A percentile compares a stretch with the other conserved stretches of the same genome.
phyloP scores from a whole-genome alignment of 2,888 invertebrate genomes.

The Thera britannica region DNA sequence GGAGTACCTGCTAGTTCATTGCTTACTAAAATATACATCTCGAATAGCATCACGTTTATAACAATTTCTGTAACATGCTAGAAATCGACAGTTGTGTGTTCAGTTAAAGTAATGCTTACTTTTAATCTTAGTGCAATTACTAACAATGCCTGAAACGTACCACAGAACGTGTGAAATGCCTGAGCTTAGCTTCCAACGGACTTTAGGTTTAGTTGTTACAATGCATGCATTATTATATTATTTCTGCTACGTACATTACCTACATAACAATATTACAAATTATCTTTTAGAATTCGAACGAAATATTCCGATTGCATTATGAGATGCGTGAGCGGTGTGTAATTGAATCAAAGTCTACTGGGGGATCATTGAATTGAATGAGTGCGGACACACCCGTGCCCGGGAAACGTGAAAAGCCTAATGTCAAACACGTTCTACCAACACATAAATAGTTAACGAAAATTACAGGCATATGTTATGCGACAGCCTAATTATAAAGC shows the following conservation, averaged over 20 bases:
- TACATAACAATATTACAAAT: not conserved
- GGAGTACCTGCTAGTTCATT: not conserved
- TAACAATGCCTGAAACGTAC: conserved; percentile 34
- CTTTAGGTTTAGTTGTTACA: not conserved
- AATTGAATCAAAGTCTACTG: too few species aligned
- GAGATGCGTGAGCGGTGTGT: too few species aligned
- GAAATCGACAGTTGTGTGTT: conserved; percentile 47
- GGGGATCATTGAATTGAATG: too few species aligned
- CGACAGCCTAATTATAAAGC: too few species aligned
- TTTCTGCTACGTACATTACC: not conserved
- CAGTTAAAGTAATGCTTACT: conserved; percentile 34
- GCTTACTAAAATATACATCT: not conserved
- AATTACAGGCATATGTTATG: too few species aligned
- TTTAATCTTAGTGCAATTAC: conserved; percentile 30
- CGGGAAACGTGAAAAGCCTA: too few species aligned
- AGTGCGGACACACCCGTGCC: too few species aligned
- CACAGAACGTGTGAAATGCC: conserved; percentile 9
- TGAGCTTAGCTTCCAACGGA: conserved; percentile 23
- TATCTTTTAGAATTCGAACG: too few species aligned
- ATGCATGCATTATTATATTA: not conserved
- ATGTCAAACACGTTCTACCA: too few species aligned
- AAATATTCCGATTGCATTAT: too few species aligned
- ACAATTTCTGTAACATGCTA: not conserved
- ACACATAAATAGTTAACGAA: too few species aligned
- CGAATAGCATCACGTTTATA: not conserved